Evolutionary conservation across 2,888 invertebrate genomes (phyloP).

Genomic region (Apantesis nais): DNA sequence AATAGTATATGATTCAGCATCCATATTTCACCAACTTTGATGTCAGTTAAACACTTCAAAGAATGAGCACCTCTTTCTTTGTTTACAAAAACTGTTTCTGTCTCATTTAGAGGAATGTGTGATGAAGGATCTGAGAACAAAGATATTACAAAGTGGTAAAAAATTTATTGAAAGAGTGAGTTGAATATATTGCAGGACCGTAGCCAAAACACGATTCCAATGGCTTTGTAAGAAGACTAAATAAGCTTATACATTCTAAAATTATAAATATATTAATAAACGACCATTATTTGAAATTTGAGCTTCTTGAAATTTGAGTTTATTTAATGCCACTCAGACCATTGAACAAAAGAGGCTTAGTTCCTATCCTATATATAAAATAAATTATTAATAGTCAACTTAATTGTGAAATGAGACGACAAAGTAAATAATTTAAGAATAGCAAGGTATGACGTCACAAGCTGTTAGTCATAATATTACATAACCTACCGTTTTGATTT

Average conservation of each 20-base stretch:
- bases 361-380: neutral
- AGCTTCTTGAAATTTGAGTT: neutral
- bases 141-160: conserved; percentile 6
- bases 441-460: neutral
- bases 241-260: neutral
- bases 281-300: neutral
- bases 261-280: neutral
- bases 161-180: conserved; percentile 8
- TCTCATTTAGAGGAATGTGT: conserved; percentile 18
- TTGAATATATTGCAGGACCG: neutral
- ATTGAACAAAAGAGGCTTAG: neutral
- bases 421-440: neutral
- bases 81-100: conserved; percentile 21
- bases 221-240: conserved; percentile 3
- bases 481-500: neutral
- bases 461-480: neutral
- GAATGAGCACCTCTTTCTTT: conserved; percentile 30
- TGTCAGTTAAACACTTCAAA: conserved; percentile 27
- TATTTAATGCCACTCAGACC: neutral
- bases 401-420: too few species aligned
- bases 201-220: conserved; percentile 12
- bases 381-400: neutral
- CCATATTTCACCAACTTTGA: conserved; percentile 20
- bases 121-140: conserved; percentile 9
- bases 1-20: conserved; percentile 22